Conservation (phyloP, 2,113 vertebrate genomes). For the Mungos mungo region DNA sequence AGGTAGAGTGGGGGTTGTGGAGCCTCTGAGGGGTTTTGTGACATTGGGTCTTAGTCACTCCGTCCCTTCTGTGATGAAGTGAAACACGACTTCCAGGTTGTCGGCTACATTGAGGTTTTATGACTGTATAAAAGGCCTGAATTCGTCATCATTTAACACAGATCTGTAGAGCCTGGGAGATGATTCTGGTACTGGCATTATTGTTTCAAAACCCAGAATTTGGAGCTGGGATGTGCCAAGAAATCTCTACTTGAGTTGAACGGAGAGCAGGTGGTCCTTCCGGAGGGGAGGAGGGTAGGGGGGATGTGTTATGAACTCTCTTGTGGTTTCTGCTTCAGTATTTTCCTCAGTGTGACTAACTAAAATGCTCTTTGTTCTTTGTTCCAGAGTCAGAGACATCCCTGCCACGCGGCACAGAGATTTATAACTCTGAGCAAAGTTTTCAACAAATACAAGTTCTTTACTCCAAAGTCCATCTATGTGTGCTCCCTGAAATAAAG, state of each 20-base stretch:
- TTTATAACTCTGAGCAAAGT: conserved; percentile 87
- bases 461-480: conserved; percentile 83
- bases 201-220: neutral
- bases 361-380: conserved; percentile 80
- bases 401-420: conserved; percentile 79
- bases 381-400: conserved; percentile 77
- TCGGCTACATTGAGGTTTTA: neutral
- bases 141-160: neutral
- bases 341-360: conserved; percentile 74
- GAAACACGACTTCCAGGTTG: neutral
- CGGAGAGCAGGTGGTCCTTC: neutral
- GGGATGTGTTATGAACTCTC: accelerated
- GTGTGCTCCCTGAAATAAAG: conserved; percentile 76
- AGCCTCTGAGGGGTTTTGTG: neutral
- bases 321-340: neutral
- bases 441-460: conserved; percentile 82
- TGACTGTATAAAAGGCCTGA: neutral
- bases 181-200: neutral
- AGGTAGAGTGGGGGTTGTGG: neutral
- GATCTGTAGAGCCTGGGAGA: neutral
- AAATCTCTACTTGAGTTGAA: neutral
- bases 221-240: neutral
- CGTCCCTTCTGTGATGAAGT: neutral
- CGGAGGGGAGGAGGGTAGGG: accelerated
- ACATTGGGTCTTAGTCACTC: neutral